Evolutionary conservation across 2,113 vertebrate species (phyloP).

Genomic region (Sorex fumeus): DNA sequence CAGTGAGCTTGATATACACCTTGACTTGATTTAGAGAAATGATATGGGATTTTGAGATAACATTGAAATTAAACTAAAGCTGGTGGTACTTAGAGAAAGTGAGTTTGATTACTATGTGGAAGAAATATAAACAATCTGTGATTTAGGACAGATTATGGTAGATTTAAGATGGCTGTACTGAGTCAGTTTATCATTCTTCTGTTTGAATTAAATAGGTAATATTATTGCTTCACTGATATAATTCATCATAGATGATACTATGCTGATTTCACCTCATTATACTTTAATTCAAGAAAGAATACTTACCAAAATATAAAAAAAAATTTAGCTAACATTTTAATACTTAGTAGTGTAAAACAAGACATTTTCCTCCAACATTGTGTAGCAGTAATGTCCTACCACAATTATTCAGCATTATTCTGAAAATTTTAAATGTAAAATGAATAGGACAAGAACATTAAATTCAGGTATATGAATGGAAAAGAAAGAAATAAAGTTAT

Average conservation of each 20-base stretch:
- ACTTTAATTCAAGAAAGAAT: background rate
- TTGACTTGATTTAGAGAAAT: background rate
- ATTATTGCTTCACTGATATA: background rate
- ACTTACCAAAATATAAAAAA: background rate
- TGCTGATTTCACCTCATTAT: background rate
- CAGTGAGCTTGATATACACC: background rate
- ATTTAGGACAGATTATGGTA: background rate
- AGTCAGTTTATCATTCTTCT: background rate
- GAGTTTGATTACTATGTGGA: background rate
- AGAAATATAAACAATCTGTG: constrained; percentile 1
- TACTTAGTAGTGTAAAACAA: background rate
- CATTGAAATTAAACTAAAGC: background rate
- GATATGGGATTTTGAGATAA: background rate
- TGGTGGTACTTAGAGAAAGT: background rate
- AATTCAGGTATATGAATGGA: background rate
- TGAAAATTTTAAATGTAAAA: background rate
- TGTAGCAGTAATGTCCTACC: background rate
- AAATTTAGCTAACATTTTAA: background rate
- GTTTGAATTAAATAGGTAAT: constrained; percentile 11
- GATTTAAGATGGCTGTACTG: background rate
- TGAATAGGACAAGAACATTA: background rate
- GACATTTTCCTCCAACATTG: background rate
- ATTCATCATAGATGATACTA: background rate
- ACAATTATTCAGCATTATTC: background rate
- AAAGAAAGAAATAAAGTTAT: constrained; percentile 43